Evolutionary conservation across 53 echinoderm and acorn worm genomes (phyloP).

Genomic region (Stichopus horrens): DNA sequence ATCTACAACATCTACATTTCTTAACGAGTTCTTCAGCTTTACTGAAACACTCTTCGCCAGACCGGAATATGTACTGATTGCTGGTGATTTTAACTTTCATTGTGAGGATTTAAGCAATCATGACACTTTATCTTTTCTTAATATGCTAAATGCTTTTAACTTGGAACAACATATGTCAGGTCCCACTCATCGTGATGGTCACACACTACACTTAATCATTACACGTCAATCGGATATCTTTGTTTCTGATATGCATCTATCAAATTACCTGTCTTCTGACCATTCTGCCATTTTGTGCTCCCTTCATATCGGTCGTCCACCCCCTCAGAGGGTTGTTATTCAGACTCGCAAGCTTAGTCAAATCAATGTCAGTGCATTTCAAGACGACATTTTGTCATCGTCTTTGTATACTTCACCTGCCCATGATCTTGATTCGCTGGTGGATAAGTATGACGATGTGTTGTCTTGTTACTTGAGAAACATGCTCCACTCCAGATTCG

Average conservation of each 20-base stretch:
- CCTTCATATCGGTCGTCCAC: slow-evolving; percentile 26
- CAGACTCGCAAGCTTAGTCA: background rate
- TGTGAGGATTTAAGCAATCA: no score
- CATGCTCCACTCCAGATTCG: slow-evolving; percentile 23
- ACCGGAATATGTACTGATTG: no score
- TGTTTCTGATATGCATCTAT: slow-evolving; percentile 26
- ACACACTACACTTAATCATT: no score
- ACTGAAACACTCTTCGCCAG: no score
- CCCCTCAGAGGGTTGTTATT: background rate
- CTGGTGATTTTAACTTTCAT: no score
- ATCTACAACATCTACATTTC: no score
- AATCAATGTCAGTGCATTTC: slow-evolving; percentile 26
- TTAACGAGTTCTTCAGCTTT: no score
- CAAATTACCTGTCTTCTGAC: slow-evolving; percentile 41
- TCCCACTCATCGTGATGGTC: no score
- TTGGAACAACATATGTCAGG: no score
- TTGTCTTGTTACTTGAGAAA: slow-evolving; percentile 15
- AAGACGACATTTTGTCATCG: slow-evolving; percentile 32
- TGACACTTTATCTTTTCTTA: no score
- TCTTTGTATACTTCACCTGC: slow-evolving; percentile 37
- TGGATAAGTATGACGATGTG: slow-evolving; percentile 31
- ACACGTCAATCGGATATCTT: slow-evolving; percentile 49
- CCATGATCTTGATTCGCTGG: slow-evolving; percentile 24
- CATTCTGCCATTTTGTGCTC: slow-evolving; percentile 44
- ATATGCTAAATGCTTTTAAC: no score